Conservation (phyloP, 2,797 vertebrate species). For the Pangasius larnaudii region DNA sequence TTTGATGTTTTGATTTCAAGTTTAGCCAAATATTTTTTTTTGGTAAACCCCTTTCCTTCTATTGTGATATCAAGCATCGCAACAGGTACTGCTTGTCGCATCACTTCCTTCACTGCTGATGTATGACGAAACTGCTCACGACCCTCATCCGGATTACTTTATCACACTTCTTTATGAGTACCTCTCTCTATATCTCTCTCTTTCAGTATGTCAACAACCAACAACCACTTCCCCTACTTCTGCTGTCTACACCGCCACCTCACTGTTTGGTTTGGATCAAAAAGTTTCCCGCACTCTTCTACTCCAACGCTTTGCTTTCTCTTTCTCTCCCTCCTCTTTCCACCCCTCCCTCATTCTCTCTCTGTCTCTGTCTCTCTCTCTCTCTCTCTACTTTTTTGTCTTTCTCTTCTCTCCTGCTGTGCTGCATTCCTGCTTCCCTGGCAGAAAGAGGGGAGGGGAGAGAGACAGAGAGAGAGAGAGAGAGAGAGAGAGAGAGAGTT, state of each 20-base stretch:
- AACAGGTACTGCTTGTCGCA: neutral
- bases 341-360: conserved; percentile 54
- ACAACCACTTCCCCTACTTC: conserved; percentile 62
- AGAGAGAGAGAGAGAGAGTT: conserved; percentile 55
- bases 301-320: conserved; percentile 59
- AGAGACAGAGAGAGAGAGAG: conserved; percentile 38
- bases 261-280: conserved; percentile 64
- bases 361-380: conserved; percentile 55
- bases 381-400: conserved; percentile 63
- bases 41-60: neutral
- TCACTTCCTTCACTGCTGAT: conserved; percentile 2
- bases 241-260: conserved; percentile 58
- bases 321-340: conserved; percentile 55
- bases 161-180: neutral
- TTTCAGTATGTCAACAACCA: conserved; percentile 66
- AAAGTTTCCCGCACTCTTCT: conserved; percentile 65
- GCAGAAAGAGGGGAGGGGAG: conserved; percentile 65
- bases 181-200: neutral
- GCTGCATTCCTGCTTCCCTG: conserved; percentile 75
- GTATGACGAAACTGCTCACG: neutral
- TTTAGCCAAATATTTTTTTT: neutral
- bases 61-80: neutral
- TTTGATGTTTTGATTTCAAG: neutral
- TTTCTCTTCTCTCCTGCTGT: conserved; percentile 72
- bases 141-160: neutral